phyloP scores from a whole-genome alignment of 2,888 invertebrate species.

The Torymus aiolomorphi region DNA sequence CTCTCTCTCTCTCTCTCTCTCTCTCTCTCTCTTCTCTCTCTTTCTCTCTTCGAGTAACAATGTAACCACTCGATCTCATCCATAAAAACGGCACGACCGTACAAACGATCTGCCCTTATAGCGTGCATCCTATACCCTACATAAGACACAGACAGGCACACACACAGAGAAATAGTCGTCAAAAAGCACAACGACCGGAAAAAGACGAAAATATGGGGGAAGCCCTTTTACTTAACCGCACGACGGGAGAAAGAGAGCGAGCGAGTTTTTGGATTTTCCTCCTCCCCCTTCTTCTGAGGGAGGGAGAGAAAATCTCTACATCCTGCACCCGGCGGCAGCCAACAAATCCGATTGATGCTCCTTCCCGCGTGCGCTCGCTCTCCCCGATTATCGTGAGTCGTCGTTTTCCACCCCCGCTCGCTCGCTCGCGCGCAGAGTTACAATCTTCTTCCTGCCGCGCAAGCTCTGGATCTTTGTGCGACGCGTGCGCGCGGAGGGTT shows the following conservation, averaged over 20 bases:
- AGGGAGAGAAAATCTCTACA: no score
- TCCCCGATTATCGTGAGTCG: constrained; percentile 21
- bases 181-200: no score
- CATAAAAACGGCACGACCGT: no score
- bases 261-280: constrained; percentile 24
- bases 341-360: constrained; percentile 29
- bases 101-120: no score
- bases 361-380: background rate
- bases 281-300: background rate
- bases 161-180: no score
- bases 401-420: background rate
- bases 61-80: no score
- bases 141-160: no score
- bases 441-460: constrained; percentile 39
- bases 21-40: no score
- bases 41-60: no score
- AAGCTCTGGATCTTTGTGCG: background rate
- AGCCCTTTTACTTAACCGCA: constrained; percentile 11
- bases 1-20: no score
- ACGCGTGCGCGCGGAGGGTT: no score
- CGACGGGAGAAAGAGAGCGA: background rate
- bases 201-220: background rate
- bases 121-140: no score
- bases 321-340: background rate
- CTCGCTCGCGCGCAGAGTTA: constrained; percentile 8